Conservation (phyloP, 1,140 invertebrate species). For the Dendroctonus valens region DNA sequence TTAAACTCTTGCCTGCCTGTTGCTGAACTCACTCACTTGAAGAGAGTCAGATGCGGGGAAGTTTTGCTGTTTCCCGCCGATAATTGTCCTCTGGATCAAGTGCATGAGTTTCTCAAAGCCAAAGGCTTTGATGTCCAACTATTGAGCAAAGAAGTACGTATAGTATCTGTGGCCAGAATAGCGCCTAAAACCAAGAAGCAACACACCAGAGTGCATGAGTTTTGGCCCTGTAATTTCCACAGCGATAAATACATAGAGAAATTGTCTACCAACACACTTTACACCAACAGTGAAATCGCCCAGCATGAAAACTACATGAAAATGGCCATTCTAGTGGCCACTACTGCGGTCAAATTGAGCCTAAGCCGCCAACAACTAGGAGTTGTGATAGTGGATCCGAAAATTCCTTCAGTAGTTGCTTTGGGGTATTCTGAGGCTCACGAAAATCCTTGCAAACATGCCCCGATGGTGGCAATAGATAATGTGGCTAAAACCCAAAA, state of each 20-base stretch:
- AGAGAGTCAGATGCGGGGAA: slow-evolving; percentile 64
- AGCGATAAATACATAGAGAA: slow-evolving; percentile 70
- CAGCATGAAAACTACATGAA: slow-evolving; percentile 64
- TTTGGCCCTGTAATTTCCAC: slow-evolving; percentile 88
- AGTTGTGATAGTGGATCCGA: slow-evolving; percentile 70
- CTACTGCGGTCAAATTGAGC: slow-evolving; percentile 29
- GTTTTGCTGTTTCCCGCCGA: slow-evolving; percentile 58
- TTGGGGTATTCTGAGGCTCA: slow-evolving; percentile 61
- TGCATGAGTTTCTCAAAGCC: slow-evolving; percentile 53
- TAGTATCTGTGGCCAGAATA: slow-evolving; percentile 59
- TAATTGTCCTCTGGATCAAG: slow-evolving; percentile 34
- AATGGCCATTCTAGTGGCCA: slow-evolving; percentile 58
- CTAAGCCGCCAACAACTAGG: slow-evolving; percentile 38
- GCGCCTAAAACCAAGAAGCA: slow-evolving; percentile 67
- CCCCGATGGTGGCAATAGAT: slow-evolving; percentile 82
- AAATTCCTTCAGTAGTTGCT: slow-evolving; percentile 60
- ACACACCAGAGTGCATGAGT: slow-evolving; percentile 58
- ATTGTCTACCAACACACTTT: slow-evolving; percentile 62
- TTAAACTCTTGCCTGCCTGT: slow-evolving; percentile 59
- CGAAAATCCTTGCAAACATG: slow-evolving; percentile 77
- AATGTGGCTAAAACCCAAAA: slow-evolving; percentile 78
- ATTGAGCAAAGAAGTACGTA: slow-evolving; percentile 56
- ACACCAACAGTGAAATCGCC: slow-evolving; percentile 58
- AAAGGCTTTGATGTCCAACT: slow-evolving; percentile 56
- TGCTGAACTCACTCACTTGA: slow-evolving; percentile 67